Percentiles rank a stretch among this genome's conserved stretches.
These are phyloP conservation scores for Rhimphoctona megacephalus DNA, from an alignment of 2,888 invertebrate genomes.

Conservation along the genomic window DNA sequence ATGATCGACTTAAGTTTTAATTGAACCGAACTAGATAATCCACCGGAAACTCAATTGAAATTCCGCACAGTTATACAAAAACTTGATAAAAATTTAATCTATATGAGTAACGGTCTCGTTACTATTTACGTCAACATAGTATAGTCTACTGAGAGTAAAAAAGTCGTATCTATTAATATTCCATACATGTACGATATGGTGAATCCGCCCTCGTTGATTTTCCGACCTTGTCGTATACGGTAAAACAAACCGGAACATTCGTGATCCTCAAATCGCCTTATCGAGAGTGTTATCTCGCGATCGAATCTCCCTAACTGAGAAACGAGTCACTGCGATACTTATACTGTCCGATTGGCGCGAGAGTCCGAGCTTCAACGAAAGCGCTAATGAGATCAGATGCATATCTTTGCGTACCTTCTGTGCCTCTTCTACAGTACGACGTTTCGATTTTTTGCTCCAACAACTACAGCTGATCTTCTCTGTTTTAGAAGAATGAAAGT, in stretches of 20 bases:
- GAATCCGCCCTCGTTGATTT: not conserved
- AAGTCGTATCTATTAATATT: not conserved
- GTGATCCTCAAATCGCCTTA: constrained; percentile 33
- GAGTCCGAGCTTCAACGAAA: constrained; percentile 25
- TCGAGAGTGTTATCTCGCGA: constrained; percentile 58
- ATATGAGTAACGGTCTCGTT: not conserved
- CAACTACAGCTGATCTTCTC: constrained; percentile 9
- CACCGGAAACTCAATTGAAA: constrained; percentile 17
- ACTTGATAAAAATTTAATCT: constrained; percentile 5
- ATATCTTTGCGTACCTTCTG: constrained; percentile 60
- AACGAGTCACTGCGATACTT: constrained; percentile 50
- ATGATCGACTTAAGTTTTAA: constrained; percentile 20
- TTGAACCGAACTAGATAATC: constrained; percentile 9
- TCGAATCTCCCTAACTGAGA: constrained; percentile 51
- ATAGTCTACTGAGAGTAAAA: not conserved
- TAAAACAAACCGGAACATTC: constrained; percentile 52
- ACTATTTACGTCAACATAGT: not conserved
- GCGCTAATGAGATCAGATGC: constrained; percentile 69
- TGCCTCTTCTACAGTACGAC: constrained; percentile 1
- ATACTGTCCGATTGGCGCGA: constrained; percentile 30
- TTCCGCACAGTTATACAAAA: constrained; percentile 10
- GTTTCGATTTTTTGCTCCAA: constrained; percentile 2
- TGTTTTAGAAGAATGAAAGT: constrained; percentile 61
- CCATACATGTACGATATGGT: not conserved
- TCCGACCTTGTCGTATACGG: not conserved